Percentiles rank a stretch among this genome's conserved stretches.
Evolutionary conservation across 2,797 vertebrate genomes (phyloP).

Genomic region (Falco columbarius): DNA sequence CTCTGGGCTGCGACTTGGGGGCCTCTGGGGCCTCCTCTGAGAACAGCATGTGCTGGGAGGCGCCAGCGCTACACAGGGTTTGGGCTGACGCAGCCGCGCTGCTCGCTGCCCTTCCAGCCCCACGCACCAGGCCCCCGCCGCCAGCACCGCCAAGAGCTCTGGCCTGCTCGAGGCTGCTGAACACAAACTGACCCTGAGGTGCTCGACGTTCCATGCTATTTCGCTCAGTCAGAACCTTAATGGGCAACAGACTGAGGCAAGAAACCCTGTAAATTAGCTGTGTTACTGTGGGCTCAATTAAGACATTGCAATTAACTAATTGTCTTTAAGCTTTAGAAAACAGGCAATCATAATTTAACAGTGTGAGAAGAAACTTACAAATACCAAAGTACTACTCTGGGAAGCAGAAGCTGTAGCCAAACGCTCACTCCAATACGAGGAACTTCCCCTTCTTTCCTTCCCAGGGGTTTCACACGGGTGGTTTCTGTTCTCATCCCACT

Average conservation of each 20-base stretch:
- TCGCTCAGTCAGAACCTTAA: neutral
- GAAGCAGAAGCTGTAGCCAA: neutral
- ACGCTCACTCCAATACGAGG: neutral
- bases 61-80: too few species aligned
- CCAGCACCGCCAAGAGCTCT: neutral
- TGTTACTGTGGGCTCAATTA: neutral
- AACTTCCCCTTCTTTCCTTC: neutral
- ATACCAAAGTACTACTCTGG: neutral
- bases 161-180: neutral
- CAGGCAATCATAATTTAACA: neutral
- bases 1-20: neutral
- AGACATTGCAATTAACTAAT: neutral
- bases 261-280: neutral
- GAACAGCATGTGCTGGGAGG: neutral
- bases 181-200: accelerated
- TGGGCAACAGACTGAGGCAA: neutral
- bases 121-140: neutral
- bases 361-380: neutral
- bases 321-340: neutral
- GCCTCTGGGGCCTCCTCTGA: neutral
- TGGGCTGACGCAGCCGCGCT: neutral
- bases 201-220: accelerated
- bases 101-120: too few species aligned
- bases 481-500: neutral
- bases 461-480: neutral